Conservation (phyloP, 2,888 invertebrate genomes). For the Lepas anatifera region DNA sequence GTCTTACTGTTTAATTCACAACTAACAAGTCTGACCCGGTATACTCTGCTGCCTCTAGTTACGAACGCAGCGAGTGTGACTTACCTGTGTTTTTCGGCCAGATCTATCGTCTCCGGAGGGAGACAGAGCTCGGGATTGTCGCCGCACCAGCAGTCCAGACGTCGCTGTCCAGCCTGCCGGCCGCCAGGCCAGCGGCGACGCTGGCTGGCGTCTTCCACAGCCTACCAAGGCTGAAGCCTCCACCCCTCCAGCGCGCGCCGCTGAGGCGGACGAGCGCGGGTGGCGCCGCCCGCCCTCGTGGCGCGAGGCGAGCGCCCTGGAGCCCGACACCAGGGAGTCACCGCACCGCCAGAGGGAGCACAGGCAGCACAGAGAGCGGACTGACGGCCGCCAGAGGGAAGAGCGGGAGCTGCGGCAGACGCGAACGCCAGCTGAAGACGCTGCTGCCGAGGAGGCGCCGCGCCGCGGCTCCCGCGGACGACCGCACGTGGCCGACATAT, state of each 20-base stretch:
- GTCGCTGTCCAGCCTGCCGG: background rate
- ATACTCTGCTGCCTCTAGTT: too few relatives aligned
- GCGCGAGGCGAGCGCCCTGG: background rate
- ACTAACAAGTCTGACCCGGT: too few relatives aligned
- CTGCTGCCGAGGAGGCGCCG: background rate
- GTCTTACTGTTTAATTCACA: background rate
- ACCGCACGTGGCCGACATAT: conserved; percentile 5
- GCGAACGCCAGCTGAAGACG: background rate
- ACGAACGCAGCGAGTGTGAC: too few relatives aligned
- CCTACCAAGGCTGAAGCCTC: background rate
- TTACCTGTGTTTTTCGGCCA: background rate
- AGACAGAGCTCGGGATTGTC: background rate
- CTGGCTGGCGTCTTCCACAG: background rate
- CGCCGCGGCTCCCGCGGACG: background rate
- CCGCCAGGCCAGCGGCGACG: background rate
- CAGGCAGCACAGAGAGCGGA: background rate
- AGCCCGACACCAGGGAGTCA: too few relatives aligned
- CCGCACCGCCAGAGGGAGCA: background rate
- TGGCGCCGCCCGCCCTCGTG: too few relatives aligned
- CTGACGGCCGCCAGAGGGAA: background rate
- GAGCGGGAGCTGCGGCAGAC: background rate
- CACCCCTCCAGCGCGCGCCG: background rate
- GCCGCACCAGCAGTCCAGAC: background rate
- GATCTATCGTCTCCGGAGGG: background rate
- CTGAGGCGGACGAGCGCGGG: background rate